A percentile compares a stretch with the other conserved stretches of the same genome.
phyloP scores from a whole-genome alignment of 2,888 invertebrate genomes.

The Dolichomitus sp. region DNA sequence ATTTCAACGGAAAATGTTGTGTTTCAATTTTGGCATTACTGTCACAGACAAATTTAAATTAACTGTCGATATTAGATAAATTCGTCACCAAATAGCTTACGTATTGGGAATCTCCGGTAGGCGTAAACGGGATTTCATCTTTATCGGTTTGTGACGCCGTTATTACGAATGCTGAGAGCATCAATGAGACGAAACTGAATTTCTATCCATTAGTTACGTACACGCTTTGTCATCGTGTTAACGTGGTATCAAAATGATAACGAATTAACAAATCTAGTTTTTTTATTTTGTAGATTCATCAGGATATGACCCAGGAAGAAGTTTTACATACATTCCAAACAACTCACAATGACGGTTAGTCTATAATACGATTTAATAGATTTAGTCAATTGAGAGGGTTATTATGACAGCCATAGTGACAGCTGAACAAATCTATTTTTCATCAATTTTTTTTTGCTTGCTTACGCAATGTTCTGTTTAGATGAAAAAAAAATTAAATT shows the following conservation, averaged over 20 bases:
- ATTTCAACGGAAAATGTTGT: background rate
- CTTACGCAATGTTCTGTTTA: no score
- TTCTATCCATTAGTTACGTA: background rate
- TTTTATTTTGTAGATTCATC: conserved; percentile 72
- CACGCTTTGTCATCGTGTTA: background rate
- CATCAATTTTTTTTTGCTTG: no score
- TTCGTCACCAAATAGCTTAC: background rate
- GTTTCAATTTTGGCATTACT: background rate
- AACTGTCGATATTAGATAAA: background rate
- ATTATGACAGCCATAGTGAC: background rate
- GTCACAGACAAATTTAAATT: background rate
- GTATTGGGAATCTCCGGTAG: background rate
- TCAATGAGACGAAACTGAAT: background rate
- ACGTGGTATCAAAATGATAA: background rate
- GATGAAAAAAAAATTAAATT: no score
- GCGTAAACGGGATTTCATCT: background rate
- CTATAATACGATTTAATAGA: conserved; percentile 4
- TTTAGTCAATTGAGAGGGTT: background rate
- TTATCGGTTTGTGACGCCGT: background rate
- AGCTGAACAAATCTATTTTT: no score
- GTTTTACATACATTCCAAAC: conserved; percentile 73
- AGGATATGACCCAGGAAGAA: conserved; percentile 76
- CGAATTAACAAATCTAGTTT: background rate
- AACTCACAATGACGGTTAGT: conserved; percentile 69
- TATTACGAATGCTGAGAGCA: background rate